Evolutionary conservation across 2,113 vertebrate genomes (phyloP).

Genomic region (Speoplatyrhinus poulsoni): DNA sequence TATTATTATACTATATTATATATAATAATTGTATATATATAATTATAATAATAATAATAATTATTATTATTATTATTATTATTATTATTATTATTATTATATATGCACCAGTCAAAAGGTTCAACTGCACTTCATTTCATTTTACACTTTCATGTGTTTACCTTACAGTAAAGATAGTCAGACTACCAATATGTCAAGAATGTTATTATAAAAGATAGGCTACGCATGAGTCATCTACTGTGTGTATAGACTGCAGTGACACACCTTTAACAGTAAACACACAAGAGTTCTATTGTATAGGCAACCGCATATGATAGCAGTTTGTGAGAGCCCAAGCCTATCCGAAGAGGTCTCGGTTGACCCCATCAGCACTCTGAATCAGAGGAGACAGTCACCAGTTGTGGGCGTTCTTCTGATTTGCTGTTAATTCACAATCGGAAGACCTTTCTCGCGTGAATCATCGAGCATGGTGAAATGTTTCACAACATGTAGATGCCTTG

Average conservation of each 20-base stretch:
- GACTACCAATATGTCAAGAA: constrained; percentile 39
- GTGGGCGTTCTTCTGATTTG: constrained; percentile 43
- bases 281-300: constrained; percentile 38
- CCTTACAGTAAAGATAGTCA: constrained; percentile 14
- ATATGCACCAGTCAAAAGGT: too few species aligned
- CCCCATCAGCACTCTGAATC: constrained; percentile 30
- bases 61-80: too few species aligned
- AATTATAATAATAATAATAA: too few species aligned
- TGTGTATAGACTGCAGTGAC: constrained; percentile 4
- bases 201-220: constrained; percentile 9
- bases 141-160: constrained; percentile 14
- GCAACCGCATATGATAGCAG: constrained; percentile 12
- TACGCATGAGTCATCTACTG: constrained; percentile 25
- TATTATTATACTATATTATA: too few species aligned
- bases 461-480: constrained; percentile 10
- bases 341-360: constrained; percentile 8
- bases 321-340: neutral
- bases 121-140: neutral
- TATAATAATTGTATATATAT: too few species aligned
- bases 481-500: constrained; percentile 41
- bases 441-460: constrained; percentile 35
- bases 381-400: constrained; percentile 32
- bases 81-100: too few species aligned
- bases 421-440: constrained; percentile 8
- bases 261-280: constrained; percentile 30